Evolutionary conservation across 1,140 invertebrate genomes (phyloP), one percentile per base, ranked within the genome.

Genomic region (Euschistus heros): DNA sequence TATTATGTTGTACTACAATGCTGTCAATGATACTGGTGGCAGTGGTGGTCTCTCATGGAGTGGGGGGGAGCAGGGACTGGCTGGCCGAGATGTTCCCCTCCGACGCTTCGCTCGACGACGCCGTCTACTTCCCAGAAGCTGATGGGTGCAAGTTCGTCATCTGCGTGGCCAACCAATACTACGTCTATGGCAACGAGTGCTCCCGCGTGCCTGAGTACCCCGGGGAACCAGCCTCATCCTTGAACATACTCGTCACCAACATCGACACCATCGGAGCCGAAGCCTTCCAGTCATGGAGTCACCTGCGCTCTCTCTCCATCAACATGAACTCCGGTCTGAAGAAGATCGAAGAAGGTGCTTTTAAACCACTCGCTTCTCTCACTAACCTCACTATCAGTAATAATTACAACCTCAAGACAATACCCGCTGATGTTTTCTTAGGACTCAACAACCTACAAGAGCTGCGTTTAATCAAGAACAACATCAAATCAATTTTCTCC

Each of bases 401-500:
- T 18, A 66, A 66, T 30, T 47, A 37, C 46, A 66, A 69, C 17
- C 63, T 71, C 73, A 74, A 78, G 30, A 72, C 74, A 10, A 72
- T 78, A 42, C 75, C 78, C 33, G 66, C 67, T 44, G 76, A 72
- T 22, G 70, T 78, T 0, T 77, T 77, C 47, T 62, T 57, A 10
- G 66, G 70, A 10, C 46, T 79, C 20, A 67, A 62, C 0, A 76
- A 72, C 64, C 73, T 79, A 15, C 67, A 66, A n/a, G 75, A 76
- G 62, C 69, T 79, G 30, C 76, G 72, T 6, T 69, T 79, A 67
- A 73, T 76, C 2, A 78, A 78, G 64, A 78, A 78, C 68, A 74
- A 74, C 20, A 77, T 79, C 62, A 68, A 64, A 5, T 74, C 73
- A 50, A 70, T 79, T 42, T 42, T 55, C 17, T 24, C 27, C 7